phyloP scores from a whole-genome alignment of 2,113 vertebrate genomes.

The Hiodon alosoides region DNA sequence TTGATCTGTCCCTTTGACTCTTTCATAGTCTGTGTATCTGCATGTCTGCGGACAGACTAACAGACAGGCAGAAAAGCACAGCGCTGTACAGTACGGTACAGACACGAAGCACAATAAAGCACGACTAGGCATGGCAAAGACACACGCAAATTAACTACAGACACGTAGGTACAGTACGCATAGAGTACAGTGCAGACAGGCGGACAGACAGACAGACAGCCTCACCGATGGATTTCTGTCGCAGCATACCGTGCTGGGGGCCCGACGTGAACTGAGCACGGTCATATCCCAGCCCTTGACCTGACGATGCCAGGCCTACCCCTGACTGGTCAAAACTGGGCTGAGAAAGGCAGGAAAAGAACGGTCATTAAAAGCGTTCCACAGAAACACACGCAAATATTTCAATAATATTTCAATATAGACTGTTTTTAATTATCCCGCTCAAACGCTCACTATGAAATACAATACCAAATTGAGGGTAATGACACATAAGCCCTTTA shows the following conservation, averaged over 20 bases:
- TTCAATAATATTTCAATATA: background rate
- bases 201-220: slow-evolving; percentile 59
- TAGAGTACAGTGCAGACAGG: slow-evolving; percentile 37
- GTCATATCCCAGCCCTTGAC: slow-evolving; percentile 70
- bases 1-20: slow-evolving; percentile 46
- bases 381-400: slow-evolving; percentile 12
- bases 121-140: slow-evolving; percentile 2
- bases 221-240: slow-evolving; percentile 91
- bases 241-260: slow-evolving; percentile 74
- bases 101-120: slow-evolving; percentile 1
- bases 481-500: too few species aligned
- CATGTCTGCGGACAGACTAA: background rate
- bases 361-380: background rate
- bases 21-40: slow-evolving; percentile 39
- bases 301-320: slow-evolving; percentile 60
- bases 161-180: slow-evolving; percentile 9
- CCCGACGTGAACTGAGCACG: slow-evolving; percentile 75
- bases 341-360: slow-evolving; percentile 45
- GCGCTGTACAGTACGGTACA: slow-evolving; percentile 2
- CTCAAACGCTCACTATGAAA: too few species aligned
- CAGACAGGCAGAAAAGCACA: background rate
- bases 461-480: too few species aligned
- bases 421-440: background rate
- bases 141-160: slow-evolving; percentile 19
- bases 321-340: slow-evolving; percentile 73